Percentiles rank a stretch among this genome's conserved stretches.
phyloP scores from a whole-genome alignment of 2,113 vertebrate species.

The Mungos mungo region DNA sequence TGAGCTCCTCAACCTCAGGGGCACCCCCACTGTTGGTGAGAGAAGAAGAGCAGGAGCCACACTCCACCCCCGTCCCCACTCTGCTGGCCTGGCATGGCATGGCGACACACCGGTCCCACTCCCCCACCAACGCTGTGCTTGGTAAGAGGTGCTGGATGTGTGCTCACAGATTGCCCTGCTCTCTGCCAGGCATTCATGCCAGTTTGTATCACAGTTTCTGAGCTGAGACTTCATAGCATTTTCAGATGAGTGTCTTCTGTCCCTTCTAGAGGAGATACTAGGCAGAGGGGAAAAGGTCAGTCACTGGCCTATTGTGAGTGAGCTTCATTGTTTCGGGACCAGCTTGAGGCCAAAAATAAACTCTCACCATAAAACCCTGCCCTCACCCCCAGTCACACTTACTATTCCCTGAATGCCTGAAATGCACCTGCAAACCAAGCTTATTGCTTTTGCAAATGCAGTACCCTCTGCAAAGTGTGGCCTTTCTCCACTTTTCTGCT shows the following conservation, averaged over 20 bases:
- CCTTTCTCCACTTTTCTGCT: neutral
- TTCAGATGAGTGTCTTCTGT: neutral
- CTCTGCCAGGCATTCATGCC: neutral
- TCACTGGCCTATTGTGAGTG: neutral
- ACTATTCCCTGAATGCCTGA: neutral
- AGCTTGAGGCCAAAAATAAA: neutral
- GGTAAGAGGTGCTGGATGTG: neutral
- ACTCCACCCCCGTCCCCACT: neutral
- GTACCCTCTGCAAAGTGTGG: neutral
- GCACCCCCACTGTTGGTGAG: neutral
- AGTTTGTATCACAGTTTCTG: neutral
- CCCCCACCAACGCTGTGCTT: neutral
- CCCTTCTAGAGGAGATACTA: neutral
- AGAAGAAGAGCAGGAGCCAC: neutral
- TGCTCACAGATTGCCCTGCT: neutral
- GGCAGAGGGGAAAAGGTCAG: neutral
- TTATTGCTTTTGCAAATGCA: neutral
- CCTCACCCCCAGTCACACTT: neutral
- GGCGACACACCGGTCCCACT: neutral
- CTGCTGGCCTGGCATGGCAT: neutral
- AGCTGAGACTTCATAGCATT: neutral
- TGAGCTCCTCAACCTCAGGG: neutral
- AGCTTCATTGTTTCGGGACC: neutral
- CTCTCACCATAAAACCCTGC: neutral
- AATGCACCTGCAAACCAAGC: neutral